Percentiles rank a stretch among this genome's conserved stretches.
phyloP scores from a whole-genome alignment of 1,140 invertebrate genomes.

The Solenopsis invicta region DNA sequence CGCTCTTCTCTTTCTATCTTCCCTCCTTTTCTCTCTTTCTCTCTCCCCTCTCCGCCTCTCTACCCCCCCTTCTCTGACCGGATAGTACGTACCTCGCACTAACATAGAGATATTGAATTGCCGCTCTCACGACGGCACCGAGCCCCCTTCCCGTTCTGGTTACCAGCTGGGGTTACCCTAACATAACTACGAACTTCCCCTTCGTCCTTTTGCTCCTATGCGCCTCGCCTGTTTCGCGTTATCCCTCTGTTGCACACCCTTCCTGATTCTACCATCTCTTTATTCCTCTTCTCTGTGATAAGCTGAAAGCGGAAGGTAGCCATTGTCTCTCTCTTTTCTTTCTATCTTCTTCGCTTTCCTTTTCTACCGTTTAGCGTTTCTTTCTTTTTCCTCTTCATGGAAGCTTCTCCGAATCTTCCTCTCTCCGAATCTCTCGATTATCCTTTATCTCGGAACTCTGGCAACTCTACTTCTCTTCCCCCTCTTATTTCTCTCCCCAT shows the following conservation, averaged over 20 bases:
- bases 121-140: constrained; percentile 45
- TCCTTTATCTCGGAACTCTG: constrained; percentile 49
- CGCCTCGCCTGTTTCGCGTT: constrained; percentile 49
- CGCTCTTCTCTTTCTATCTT: constrained; percentile 12
- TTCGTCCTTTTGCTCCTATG: constrained; percentile 36
- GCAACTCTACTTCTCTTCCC: no score
- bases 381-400: constrained; percentile 7
- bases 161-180: constrained; percentile 68
- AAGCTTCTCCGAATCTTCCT: not conserved
- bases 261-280: constrained; percentile 33
- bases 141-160: constrained; percentile 55
- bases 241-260: constrained; percentile 30
- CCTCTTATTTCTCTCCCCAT: constrained; percentile 16
- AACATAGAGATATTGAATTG: constrained; percentile 22
- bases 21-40: not conserved
- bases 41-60: not conserved
- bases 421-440: constrained; percentile 13
- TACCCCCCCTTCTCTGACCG: constrained; percentile 23
- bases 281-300: not conserved
- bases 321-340: constrained; percentile 22
- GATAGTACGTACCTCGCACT: constrained; percentile 33
- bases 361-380: not conserved
- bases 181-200: constrained; percentile 56
- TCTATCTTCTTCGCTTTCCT: not conserved
- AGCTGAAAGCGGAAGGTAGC: not conserved